These are phyloP conservation scores for Prunella himalayana DNA, from an alignment of 2,113 vertebrate species.

Conservation along the genomic window DNA sequence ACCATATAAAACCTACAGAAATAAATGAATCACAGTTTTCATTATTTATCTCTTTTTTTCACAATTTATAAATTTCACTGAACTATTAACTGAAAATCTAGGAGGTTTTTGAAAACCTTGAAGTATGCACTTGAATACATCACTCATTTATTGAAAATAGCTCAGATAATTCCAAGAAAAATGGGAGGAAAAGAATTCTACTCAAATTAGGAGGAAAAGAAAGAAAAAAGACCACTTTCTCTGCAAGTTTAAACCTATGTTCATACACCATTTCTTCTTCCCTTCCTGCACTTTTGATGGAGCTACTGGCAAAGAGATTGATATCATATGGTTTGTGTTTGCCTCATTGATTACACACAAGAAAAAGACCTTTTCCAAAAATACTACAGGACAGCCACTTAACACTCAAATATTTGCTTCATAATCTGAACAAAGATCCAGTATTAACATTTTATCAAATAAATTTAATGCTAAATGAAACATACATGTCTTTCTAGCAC, in stretches of 20 bases:
- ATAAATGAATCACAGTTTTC: neutral
- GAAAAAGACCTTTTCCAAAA: neutral
- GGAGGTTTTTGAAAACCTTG: accelerated
- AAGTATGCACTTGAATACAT: neutral
- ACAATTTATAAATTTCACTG: neutral
- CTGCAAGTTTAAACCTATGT: neutral
- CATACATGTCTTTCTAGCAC: neutral
- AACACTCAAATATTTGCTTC: neutral
- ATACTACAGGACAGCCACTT: neutral
- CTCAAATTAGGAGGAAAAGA: neutral
- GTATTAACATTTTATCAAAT: neutral
- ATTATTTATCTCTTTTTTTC: neutral
- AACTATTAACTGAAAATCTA: neutral
- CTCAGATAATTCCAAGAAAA: neutral
- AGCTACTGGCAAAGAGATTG: neutral
- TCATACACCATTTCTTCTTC: neutral
- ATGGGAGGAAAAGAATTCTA: neutral
- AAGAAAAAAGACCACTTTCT: neutral
- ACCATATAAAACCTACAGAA: neutral
- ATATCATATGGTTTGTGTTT: neutral
- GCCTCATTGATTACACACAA: neutral
- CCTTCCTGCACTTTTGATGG: neutral
- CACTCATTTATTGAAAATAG: neutral
- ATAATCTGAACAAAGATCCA: neutral
- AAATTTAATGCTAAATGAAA: neutral